These are phyloP conservation scores for Andrena marginata DNA, from an alignment of 2,888 invertebrate genomes.

Conservation along the genomic window DNA sequence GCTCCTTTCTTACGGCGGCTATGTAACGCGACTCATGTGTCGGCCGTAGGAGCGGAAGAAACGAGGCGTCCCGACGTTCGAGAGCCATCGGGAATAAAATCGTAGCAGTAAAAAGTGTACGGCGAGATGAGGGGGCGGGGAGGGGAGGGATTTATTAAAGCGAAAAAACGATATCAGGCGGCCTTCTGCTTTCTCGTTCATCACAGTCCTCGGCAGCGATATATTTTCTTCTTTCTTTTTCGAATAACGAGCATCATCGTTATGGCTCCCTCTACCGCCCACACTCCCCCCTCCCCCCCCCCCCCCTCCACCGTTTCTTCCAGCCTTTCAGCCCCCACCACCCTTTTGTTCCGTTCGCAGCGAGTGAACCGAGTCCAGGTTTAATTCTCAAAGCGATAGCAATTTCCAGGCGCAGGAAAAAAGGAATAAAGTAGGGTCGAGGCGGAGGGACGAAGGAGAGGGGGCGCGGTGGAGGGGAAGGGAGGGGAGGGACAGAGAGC, in stretches of 20 bases:
- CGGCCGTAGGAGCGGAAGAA: conserved; percentile 2
- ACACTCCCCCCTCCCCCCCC: conserved; percentile 7
- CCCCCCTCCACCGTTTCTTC: conserved; percentile 41
- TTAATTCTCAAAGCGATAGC: conserved; percentile 75
- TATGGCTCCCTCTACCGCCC: conserved; percentile 48
- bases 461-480: conserved; percentile 21
- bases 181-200: conserved; percentile 61
- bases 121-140: background rate
- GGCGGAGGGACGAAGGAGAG: background rate
- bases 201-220: conserved; percentile 60
- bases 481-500: conserved; percentile 38
- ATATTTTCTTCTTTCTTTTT: conserved; percentile 64
- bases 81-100: conserved; percentile 60
- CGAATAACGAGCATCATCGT: conserved; percentile 71
- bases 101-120: conserved; percentile 45
- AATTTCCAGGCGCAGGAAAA: conserved; percentile 69
- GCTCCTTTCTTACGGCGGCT: conserved; percentile 34
- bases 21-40: conserved; percentile 47
- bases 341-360: conserved; percentile 61
- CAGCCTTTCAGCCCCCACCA: conserved; percentile 31
- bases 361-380: conserved; percentile 69
- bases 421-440: conserved; percentile 43
- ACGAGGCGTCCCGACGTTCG: conserved; percentile 16
- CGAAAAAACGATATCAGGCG: conserved; percentile 62
- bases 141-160: conserved; percentile 65